Evolutionary conservation across 2,888 invertebrate genomes (phyloP).

Genomic region (Masnerella sp.): DNA sequence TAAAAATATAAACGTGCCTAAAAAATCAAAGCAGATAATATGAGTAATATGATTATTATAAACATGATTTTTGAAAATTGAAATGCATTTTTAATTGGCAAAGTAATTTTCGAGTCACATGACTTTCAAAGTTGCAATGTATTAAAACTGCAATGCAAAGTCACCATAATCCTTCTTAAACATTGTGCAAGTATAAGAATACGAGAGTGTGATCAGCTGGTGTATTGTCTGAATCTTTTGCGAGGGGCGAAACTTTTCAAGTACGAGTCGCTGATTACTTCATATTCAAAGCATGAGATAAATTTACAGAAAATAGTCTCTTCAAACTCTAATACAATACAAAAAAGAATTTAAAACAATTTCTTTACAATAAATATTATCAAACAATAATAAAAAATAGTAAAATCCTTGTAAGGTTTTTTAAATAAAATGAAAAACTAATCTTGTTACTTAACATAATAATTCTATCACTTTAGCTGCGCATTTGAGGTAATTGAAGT

Average conservation of each 20-base stretch:
- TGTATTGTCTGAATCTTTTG: slow-evolving; percentile 21
- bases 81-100: too few relatives aligned
- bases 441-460: background rate
- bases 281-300: slow-evolving; percentile 14
- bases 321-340: background rate
- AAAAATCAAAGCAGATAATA: too few relatives aligned
- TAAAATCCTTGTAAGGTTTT: too few relatives aligned
- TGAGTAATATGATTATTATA: too few relatives aligned
- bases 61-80: too few relatives aligned
- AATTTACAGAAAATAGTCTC: slow-evolving; percentile 2
- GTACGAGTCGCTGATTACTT: slow-evolving; percentile 10
- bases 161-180: slow-evolving; percentile 5
- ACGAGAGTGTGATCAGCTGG: slow-evolving; percentile 6
- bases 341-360: too few relatives aligned
- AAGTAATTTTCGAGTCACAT: too few relatives aligned
- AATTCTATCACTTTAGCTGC: background rate
- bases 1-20: too few relatives aligned
- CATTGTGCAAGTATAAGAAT: background rate
- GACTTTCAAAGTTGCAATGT: too few relatives aligned
- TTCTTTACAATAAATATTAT: too few relatives aligned
- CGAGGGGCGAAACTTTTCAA: slow-evolving; percentile 12
- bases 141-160: background rate
- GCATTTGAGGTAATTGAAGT: too few relatives aligned
- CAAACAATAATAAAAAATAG: too few relatives aligned
- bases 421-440: background rate